Percentiles rank a stretch among this genome's conserved stretches.
Conservation (phyloP, 2,888 invertebrate species). For the Trypoxylon attenuatum region DNA sequence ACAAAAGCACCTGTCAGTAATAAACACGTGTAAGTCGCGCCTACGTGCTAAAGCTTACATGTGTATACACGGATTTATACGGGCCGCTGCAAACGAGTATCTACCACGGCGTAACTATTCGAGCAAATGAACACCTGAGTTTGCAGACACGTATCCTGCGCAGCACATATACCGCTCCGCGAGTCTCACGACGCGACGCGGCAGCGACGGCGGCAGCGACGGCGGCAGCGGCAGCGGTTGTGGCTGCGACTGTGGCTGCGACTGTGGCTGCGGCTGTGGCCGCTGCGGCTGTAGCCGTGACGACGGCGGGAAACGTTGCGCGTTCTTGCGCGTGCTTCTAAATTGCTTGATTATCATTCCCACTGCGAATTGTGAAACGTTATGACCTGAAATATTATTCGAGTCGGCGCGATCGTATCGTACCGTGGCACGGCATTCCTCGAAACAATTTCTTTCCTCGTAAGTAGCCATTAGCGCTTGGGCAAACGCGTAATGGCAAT, state of each 20-base stretch:
- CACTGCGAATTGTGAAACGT: background rate
- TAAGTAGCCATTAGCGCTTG: background rate
- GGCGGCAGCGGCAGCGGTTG: too few species aligned
- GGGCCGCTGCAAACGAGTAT: background rate
- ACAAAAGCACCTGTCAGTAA: slow-evolving; percentile 42
- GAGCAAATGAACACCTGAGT: background rate
- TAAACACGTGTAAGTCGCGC: slow-evolving; percentile 17
- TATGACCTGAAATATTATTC: background rate
- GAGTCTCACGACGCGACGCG: too few species aligned
- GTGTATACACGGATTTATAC: slow-evolving; percentile 13
- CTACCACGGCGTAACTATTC: background rate
- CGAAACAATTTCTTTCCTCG: background rate
- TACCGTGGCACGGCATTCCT: background rate
- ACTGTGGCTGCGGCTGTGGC: too few species aligned
- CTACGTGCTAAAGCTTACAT: background rate
- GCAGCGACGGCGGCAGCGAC: too few species aligned
- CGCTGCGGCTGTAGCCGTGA: too few species aligned
- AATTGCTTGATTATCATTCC: background rate
- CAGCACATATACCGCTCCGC: too few species aligned
- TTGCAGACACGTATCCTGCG: too few species aligned
- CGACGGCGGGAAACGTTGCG: too few species aligned
- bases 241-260: too few species aligned
- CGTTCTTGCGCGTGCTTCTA: background rate
- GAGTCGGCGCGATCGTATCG: background rate
- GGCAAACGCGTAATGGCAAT: background rate